Base-by-base conservation (phyloP, 1,140 invertebrate species). In the Megathymus violae region DNA sequence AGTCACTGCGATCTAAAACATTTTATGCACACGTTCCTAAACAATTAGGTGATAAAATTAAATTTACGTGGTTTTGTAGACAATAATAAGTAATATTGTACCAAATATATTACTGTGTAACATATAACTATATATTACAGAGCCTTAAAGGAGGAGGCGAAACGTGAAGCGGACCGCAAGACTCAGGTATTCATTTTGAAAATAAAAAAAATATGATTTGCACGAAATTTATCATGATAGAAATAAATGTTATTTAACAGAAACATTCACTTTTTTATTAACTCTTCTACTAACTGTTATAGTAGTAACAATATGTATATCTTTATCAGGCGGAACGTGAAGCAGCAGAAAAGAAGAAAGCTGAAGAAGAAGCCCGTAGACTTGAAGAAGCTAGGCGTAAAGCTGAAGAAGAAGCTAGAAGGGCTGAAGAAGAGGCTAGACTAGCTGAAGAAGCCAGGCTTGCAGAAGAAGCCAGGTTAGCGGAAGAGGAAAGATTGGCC, bases 341-440 rank as follows among this genome's bases (percentile, higher is more conserved):
- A 51, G 67, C 68, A n/a, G 71, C 67, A 22, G 71, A 71, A 64
- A 67, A 62, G 16, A 62, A 51, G 52, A 67, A 62, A 48, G 80
- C 88, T 71, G 93, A 92, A 48, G 92, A 93, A 75, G 89, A 92
- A 77, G 81, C 79, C n/a, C 88, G 88, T 65, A 85, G 90, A 47
- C 92, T 91, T 38, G 82, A 85, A 63, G 82, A 85, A 66, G 81
- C 76, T 58, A 82, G 71, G 77, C 85, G 86, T 78, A 76, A 75
- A 25, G 85, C 82, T 6, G 83, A 86, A 62, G 82, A 85, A 74
- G 82, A 83, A 38, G 83, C 85, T 15, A 82, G 78, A 27, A 76
- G 68, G 69, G 92, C 92, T 17, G 92, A 93, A 67, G 89, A 92
- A 79, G 86, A 86, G 59, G 91, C 91, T 36, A 85, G 87, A 62